Base-by-base conservation (phyloP, 2,113 vertebrate species). In the Coreoperca whiteheadi region DNA sequence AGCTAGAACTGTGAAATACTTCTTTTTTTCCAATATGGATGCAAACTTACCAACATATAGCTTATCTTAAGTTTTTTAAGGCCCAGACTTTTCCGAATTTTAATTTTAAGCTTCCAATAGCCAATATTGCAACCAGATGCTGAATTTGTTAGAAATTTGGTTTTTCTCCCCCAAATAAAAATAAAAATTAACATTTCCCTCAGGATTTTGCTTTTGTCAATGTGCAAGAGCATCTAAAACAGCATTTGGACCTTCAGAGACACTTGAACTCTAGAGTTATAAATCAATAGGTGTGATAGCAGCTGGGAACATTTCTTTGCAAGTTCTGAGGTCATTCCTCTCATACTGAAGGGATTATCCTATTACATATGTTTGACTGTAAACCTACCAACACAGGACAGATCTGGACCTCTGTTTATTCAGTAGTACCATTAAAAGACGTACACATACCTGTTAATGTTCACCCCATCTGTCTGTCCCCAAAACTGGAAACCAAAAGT, bases 1-100 rank as follows among this genome's bases (percentile, higher is more conserved):
- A 79, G 69, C 73, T 70, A 79, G 64, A 89, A 87, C 89, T 89
- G 92, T 90, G 87, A 92, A 87, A 87, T 54, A 41, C 64, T 79
- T 87, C 46, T 84, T 77, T 51, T 84, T 77, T 51, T 30, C 66
- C 28, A 50, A 61, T 50, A 15, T 4, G 30, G 68, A 77, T 60
- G 54, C 53, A 64, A 25, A 54, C 41, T 56, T 37, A 30, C 10
- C 8, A 9, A n/a, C 6, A 23, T 25, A 23, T 23, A 65, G 30
- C 15, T n/a, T 16, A 61, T 34, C 5, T 64, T 69, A 11, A 4
- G 5, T 3, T 23, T 59, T 74, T 30, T 56, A n/a, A 43, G 23
- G 20, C 32, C n/a, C 43, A 39, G 14, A 65, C 8, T 37, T 28
- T n/a, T n/a, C n/a, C n/a, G n/a, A 0, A 20, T 18, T 64, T 67